Conservation (phyloP, 2,888 invertebrate genomes). For the Mycogona germanica region DNA sequence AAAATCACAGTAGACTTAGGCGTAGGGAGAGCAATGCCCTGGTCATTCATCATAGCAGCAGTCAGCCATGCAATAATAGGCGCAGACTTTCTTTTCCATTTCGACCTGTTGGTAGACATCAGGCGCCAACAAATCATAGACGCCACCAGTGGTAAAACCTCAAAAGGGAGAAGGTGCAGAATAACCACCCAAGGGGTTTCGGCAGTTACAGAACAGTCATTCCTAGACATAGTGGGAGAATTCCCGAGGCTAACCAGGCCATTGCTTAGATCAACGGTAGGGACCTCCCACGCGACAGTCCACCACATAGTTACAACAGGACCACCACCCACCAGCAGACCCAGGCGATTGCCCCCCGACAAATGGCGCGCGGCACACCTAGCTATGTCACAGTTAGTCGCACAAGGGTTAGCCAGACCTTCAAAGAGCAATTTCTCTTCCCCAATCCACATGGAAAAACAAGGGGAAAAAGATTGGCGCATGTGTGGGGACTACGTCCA, state of each 20-base stretch:
- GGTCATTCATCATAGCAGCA: neutral
- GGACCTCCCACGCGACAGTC: neutral
- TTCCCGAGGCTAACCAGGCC: neutral
- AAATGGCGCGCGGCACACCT: neutral
- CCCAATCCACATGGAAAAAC: neutral
- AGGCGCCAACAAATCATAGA: neutral
- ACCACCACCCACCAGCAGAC: neutral
- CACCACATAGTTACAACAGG: conserved; percentile 1
- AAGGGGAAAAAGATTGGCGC: neutral
- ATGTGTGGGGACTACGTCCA: neutral
- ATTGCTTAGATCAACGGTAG: neutral
- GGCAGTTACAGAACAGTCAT: neutral
- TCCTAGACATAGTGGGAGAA: neutral
- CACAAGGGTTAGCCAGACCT: neutral
- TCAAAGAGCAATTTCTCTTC: neutral
- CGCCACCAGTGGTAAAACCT: neutral
- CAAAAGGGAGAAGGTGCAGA: no score
- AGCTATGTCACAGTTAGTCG: neutral
- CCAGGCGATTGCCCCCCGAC: neutral
- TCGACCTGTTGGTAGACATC: neutral
- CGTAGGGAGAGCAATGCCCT: neutral
- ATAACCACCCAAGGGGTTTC: no score
- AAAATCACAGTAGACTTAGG: neutral
- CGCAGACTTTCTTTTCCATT: neutral
- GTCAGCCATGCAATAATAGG: neutral